Base-by-base conservation (phyloP, 2,113 vertebrate genomes). In the Ceratotherium simum region DNA sequence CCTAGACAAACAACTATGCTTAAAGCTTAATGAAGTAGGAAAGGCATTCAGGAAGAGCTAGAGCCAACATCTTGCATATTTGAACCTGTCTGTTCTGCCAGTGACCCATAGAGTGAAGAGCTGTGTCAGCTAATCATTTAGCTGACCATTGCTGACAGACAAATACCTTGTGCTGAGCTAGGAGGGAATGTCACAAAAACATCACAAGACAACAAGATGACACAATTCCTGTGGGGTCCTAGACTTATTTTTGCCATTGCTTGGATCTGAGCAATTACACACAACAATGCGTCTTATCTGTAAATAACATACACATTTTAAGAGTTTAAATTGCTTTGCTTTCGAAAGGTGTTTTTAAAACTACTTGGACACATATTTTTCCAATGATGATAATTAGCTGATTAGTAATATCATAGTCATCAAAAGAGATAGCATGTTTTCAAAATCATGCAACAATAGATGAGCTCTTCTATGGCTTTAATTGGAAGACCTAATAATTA, bases 51-150 rank as follows among this genome's bases (percentile, higher is more conserved):
- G 98, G 97, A 98, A 98, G 98, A 97, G 97, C 14, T 95, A 91
- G 91, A 98, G 98, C 96, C 98, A 98, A 97, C 95, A 97, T 98
- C 98, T 98, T 96, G 95, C 97, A 91, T 98, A 97, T 98, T 98
- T 99, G 98, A 98, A 98, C 97, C 98, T 98, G 97, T 98, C 98
- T 99, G 98, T 99, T 99, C 96, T 98, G 97, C 94, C 98, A 97
- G 97, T 98, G 99, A 99, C 98, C 99, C 99, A 97, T 96, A 42
- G 69, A 98, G 90, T 27, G 95, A 97, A 97, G 51, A 80, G 98
- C 98, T 98, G 97, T 97, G 98, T 98, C 98, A 99, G 98, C 98
- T 98, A 97, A 98, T 98, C 97, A 91, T 97, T 97, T 96, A 97
- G 96, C 97, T 97, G 98, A 97, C 95, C 97, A 21, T 0, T 96